Base-by-base conservation (phyloP, 2,888 invertebrate species). In the Andrena fulva region DNA sequence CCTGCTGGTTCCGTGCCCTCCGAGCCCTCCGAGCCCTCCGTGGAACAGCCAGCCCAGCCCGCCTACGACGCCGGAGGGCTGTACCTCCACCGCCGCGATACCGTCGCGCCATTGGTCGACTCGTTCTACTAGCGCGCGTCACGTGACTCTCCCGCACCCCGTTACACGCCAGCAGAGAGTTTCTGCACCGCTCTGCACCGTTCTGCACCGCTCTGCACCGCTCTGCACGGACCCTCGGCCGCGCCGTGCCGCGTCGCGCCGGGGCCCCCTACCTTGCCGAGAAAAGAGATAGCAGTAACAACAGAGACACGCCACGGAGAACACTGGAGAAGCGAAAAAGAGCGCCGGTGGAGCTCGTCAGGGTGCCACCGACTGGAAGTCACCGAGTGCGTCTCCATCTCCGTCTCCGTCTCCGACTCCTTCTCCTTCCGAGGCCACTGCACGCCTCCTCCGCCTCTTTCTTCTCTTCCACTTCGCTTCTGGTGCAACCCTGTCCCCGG, bases 1-100 rank as follows among this genome's bases (percentile, higher is more conserved):
- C 85, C 84, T 85, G 76, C 76, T 68, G 77, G 82, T 80, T 63
- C 74, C 81, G 80, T 84, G 83, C 82, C 80, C 82, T 80, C 81
- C 50, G 64, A 56, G 83, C 84, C 84, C 86, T 87, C 82, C 77
- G 85, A 72, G 84, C 29, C 77, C 85, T 80, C 84, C 91, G 50
- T 52, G 82, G 67, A 63, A 71, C 72, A 54, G 4, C 24, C 33
- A 4, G 24, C 24, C 73, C 94, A 94, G 89, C 92, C 92, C 94
- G 94, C 94, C 94, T 93, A 92, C 91, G 91, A 91, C 91, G 92
- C 93, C 80, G 80, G 94, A 94, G 94, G 94, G 94, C 93, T 92
- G 93, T 93, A 92, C 93, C 91, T 91, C 90, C 87, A 62, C 86
- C 89, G 85, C 80, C 83, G 90, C 85, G 93, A 91, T 93, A 93